A percentile compares a stretch with the other conserved stretches of the same genome.
Conservation (phyloP, 2,888 invertebrate genomes). For the Abrostola triplasia region DNA sequence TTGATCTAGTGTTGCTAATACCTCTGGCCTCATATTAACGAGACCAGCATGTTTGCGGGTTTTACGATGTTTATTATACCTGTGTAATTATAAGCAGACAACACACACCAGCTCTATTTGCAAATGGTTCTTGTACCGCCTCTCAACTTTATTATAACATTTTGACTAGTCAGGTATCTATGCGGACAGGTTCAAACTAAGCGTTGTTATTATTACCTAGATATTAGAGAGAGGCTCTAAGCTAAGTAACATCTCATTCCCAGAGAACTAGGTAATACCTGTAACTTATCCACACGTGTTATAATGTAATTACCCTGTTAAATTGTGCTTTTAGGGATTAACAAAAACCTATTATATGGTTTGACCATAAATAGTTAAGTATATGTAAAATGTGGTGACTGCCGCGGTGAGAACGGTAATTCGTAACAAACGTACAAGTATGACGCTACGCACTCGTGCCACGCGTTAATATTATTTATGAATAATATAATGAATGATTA, state of each 20-base stretch:
- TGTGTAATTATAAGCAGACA: conserved; percentile 19
- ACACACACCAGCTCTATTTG: conserved; percentile 17
- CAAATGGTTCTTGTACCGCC: background rate
- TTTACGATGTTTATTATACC: conserved; percentile 27
- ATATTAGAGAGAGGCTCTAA: too few relatives aligned
- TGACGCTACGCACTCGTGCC: background rate
- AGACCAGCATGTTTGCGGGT: conserved; percentile 10
- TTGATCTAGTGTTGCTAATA: conserved; percentile 6
- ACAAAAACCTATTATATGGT: background rate
- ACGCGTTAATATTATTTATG: conserved; percentile 16
- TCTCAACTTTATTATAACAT: background rate
- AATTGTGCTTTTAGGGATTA: too few relatives aligned
- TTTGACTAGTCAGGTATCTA: background rate
- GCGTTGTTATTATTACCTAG: background rate
- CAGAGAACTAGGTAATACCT: too few relatives aligned
- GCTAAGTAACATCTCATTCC: too few relatives aligned
- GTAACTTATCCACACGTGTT: too few relatives aligned
- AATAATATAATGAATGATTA: conserved; percentile 33
- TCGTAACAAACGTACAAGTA: background rate
- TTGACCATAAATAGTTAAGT: background rate
- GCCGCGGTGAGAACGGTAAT: background rate
- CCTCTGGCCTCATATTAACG: conserved; percentile 19
- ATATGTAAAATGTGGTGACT: background rate
- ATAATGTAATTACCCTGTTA: too few relatives aligned
- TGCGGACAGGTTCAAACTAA: background rate